phyloP scores from a whole-genome alignment of 2,113 vertebrate genomes.

The Oxyura jamaicensis region DNA sequence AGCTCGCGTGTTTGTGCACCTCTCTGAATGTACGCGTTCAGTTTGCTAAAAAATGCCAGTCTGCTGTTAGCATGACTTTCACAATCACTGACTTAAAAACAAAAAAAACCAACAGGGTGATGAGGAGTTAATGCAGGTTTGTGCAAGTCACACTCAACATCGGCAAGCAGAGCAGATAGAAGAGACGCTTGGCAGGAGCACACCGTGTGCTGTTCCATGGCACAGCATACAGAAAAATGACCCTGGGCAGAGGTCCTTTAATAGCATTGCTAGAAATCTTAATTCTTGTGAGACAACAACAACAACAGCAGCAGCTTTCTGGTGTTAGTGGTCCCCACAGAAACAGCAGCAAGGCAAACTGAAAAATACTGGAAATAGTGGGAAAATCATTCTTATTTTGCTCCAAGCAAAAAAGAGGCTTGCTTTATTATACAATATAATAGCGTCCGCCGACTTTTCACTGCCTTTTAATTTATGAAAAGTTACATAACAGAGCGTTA shows the following conservation, averaged over 20 bases:
- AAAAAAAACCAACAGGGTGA: neutral
- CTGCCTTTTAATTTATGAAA: neutral
- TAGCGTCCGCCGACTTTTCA: neutral
- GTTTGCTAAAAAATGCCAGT: neutral
- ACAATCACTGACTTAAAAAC: neutral
- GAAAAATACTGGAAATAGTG: neutral
- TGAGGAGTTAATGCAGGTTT: neutral
- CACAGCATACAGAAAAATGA: neutral
- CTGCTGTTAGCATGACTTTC: neutral
- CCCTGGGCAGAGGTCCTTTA: neutral
- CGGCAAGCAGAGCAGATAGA: neutral
- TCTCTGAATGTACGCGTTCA: neutral
- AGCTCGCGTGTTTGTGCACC: rapidly evolving
- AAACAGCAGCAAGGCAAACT: neutral
- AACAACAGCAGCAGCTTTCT: neutral
- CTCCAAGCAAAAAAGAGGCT: neutral
- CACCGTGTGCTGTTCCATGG: neutral
- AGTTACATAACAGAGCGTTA: neutral
- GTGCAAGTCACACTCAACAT: neutral
- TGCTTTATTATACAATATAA: neutral
- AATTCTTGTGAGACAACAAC: neutral
- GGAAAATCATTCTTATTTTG: neutral
- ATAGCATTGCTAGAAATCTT: neutral
- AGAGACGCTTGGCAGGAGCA: neutral
- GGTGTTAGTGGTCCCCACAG: neutral